phyloP scores from a whole-genome alignment of 1,140 invertebrate species.

The Pogonognathellus flavescens region DNA sequence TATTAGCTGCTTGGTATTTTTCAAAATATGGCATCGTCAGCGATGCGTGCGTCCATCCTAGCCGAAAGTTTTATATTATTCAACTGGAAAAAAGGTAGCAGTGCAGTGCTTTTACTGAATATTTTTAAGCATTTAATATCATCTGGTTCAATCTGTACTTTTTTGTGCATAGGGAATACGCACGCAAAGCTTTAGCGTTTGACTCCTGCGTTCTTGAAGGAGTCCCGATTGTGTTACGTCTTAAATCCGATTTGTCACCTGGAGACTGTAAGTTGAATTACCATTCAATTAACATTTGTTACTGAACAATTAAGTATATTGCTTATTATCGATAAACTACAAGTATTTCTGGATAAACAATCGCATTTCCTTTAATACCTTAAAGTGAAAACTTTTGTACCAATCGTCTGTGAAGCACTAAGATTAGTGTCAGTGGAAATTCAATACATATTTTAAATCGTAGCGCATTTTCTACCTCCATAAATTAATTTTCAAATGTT shows the following conservation, averaged over 20 bases:
- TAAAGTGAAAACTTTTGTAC: too few species aligned
- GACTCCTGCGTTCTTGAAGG: neutral
- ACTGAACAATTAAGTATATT: too few species aligned
- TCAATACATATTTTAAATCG: too few species aligned
- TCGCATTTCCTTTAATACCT: too few species aligned
- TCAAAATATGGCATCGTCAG: slow-evolving; percentile 2
- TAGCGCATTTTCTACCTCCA: too few species aligned
- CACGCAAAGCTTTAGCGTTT: neutral
- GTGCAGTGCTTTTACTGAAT: neutral
- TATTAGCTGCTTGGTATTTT: neutral
- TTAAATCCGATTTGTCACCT: neutral
- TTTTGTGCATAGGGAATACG: neutral
- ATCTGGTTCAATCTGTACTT: too few species aligned
- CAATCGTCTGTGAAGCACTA: too few species aligned
- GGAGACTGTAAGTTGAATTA: neutral
- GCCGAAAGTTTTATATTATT: neutral
- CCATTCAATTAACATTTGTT: too few species aligned
- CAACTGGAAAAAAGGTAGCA: neutral
- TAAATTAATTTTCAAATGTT: too few species aligned
- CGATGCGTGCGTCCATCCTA: neutral
- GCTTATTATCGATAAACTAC: too few species aligned
- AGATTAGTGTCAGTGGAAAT: too few species aligned
- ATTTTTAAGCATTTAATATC: neutral
- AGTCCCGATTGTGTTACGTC: neutral
- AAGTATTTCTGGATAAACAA: too few species aligned